Percentiles rank a stretch among this genome's conserved stretches.
These are phyloP conservation scores for Panulirus ornatus DNA, from an alignment of 1,140 invertebrate genomes.

Conservation along the genomic window DNA sequence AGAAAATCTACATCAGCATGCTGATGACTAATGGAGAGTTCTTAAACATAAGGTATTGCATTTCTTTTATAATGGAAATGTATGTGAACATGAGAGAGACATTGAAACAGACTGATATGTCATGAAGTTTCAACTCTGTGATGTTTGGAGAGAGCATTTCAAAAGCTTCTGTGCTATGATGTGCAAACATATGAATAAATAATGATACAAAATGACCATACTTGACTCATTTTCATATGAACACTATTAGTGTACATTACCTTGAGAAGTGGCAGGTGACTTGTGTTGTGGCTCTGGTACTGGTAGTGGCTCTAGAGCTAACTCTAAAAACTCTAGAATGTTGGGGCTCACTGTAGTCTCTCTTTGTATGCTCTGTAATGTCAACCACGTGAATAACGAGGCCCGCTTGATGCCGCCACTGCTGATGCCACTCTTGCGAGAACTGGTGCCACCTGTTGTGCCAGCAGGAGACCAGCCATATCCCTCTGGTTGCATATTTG, in stretches of 20 bases:
- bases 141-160: no score
- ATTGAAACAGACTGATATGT: no score
- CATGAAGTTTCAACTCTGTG: no score
- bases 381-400: constrained; percentile 96
- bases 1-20: no score
- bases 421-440: constrained; percentile 40
- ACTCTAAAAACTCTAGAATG: constrained; percentile 95
- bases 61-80: no score
- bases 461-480: constrained; percentile 54
- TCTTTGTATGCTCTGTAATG: constrained; percentile 95
- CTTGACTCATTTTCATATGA: no score
- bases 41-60: no score
- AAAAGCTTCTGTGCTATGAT: no score
- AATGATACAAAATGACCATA: no score
- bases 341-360: constrained; percentile 97
- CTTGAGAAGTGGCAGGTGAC: constrained; percentile 51
- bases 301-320: constrained; percentile 95
- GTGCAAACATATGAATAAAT: no score
- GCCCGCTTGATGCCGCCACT: constrained; percentile 87
- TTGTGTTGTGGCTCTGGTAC: constrained; percentile 78
- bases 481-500: neutral
- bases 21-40: no score
- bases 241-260: neutral
- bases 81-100: no score
- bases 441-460: constrained; percentile 22